Conservation (phyloP, 2,113 vertebrate species). For the Neogobius melanostomus region DNA sequence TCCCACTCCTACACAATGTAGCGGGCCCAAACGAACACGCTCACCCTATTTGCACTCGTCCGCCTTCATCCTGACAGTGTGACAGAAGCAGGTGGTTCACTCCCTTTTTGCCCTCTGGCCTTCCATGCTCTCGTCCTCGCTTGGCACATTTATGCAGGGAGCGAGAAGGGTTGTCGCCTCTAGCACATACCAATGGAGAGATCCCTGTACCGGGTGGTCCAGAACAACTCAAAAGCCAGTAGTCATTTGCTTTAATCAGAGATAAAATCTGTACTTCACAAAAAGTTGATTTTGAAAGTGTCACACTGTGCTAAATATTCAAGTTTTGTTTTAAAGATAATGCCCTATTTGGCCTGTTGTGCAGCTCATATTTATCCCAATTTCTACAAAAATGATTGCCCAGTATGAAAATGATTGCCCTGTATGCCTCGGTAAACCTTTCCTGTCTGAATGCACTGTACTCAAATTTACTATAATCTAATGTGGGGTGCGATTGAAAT, state of each 20-base stretch:
- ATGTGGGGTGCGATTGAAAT: no score
- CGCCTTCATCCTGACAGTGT: slow-evolving; percentile 72
- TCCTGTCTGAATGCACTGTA: not conserved
- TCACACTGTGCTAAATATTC: slow-evolving; percentile 16
- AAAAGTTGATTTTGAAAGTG: slow-evolving; percentile 22
- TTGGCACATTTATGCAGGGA: slow-evolving; percentile 67
- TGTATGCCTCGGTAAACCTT: not conserved
- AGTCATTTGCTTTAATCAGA: slow-evolving; percentile 36
- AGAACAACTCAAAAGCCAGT: slow-evolving; percentile 17
- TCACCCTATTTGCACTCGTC: slow-evolving; percentile 69
- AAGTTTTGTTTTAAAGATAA: not conserved
- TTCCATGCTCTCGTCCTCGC: slow-evolving; percentile 67
- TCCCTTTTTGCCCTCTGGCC: slow-evolving; percentile 74
- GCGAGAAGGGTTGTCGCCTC: slow-evolving; percentile 62
- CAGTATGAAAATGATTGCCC: not conserved
- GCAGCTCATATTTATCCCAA: not conserved
- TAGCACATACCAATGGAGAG: slow-evolving; percentile 59
- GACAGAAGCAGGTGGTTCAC: slow-evolving; percentile 79
- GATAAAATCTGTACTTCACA: slow-evolving; percentile 28
- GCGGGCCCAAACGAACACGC: slow-evolving; percentile 26
- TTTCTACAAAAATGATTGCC: not conserved
- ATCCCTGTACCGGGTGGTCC: slow-evolving; percentile 32
- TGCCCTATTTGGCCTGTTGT: not conserved
- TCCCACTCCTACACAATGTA: slow-evolving; percentile 65
- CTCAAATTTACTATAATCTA: not conserved